phyloP scores from a whole-genome alignment of 2,797 vertebrate genomes.

The Fundulus diaphanus region DNA sequence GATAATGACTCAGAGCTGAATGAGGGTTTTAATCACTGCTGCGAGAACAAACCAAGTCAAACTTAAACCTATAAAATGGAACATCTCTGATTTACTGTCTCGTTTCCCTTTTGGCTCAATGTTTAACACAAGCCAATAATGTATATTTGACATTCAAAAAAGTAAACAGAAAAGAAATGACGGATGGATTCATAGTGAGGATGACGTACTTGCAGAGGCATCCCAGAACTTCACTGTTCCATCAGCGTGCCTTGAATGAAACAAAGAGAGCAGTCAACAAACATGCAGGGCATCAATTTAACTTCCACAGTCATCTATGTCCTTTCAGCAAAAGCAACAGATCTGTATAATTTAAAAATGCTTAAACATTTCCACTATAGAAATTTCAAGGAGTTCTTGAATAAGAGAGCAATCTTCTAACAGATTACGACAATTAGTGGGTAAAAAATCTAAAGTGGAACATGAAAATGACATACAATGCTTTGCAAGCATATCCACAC shows the following conservation, averaged over 20 bases:
- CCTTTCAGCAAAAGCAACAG: background rate
- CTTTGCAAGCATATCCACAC: background rate
- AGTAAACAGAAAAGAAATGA: background rate
- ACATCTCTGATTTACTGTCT: background rate
- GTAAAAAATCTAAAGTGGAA: background rate
- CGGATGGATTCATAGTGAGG: background rate
- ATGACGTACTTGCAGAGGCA: constrained; percentile 96
- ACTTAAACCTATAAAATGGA: no score
- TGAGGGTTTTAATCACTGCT: background rate
- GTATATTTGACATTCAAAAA: background rate
- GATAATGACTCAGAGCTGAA: background rate
- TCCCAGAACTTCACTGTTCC: constrained; percentile 99
- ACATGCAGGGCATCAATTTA: background rate
- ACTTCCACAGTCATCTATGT: background rate
- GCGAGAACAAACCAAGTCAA: background rate
- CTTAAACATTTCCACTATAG: background rate
- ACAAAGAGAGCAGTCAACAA: background rate
- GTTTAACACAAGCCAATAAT: background rate
- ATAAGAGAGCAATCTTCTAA: background rate
- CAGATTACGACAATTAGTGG: background rate
- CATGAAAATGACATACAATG: background rate
- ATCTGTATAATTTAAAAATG: background rate
- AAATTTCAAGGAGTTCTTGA: background rate
- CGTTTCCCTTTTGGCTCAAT: background rate
- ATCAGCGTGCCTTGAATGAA: constrained; percentile 91